Conservation (phyloP, 1,140 invertebrate genomes). For the Caenorhabditis latens region DNA sequence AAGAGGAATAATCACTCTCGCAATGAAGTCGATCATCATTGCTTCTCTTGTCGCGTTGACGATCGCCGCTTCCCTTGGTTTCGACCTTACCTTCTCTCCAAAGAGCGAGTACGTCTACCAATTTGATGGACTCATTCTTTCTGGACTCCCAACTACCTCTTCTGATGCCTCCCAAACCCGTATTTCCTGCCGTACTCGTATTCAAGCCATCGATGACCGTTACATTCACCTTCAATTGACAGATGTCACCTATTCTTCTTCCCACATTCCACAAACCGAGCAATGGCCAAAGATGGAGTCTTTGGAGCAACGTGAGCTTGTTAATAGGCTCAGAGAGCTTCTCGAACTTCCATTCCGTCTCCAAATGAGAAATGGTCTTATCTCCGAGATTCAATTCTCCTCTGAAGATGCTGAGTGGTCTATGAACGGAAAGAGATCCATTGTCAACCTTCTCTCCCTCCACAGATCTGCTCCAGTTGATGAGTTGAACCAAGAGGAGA, state of each 20-base stretch:
- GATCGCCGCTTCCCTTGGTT: background rate
- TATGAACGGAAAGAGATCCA: conserved; percentile 75
- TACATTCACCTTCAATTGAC: conserved; percentile 40
- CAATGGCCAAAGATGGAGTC: conserved; percentile 40
- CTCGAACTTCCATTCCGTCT: conserved; percentile 58
- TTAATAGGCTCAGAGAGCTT: conserved; percentile 19
- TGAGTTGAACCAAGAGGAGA: background rate
- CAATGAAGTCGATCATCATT: conserved; percentile 46
- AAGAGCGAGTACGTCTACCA: conserved; percentile 36
- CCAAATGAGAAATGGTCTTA: conserved; percentile 45
- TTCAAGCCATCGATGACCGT: conserved; percentile 47
- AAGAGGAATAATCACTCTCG: conserved; percentile 18
- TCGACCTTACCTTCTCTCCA: conserved; percentile 22
- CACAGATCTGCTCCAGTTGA: background rate
- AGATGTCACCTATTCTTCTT: conserved; percentile 20
- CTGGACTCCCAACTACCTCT: conserved; percentile 40
- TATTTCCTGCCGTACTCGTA: conserved; percentile 28
- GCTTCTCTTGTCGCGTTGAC: conserved; percentile 39
- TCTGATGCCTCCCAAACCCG: conserved; percentile 20
- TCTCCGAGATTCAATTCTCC: conserved; percentile 62
- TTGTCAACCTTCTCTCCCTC: conserved; percentile 73
- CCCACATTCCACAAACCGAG: conserved; percentile 27
- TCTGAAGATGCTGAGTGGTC: conserved; percentile 74
- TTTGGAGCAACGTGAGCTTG: conserved; percentile 39
- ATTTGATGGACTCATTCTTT: conserved; percentile 25